Conservation (phyloP, 1,140 invertebrate species). For the Gryllus bimaculatus region DNA sequence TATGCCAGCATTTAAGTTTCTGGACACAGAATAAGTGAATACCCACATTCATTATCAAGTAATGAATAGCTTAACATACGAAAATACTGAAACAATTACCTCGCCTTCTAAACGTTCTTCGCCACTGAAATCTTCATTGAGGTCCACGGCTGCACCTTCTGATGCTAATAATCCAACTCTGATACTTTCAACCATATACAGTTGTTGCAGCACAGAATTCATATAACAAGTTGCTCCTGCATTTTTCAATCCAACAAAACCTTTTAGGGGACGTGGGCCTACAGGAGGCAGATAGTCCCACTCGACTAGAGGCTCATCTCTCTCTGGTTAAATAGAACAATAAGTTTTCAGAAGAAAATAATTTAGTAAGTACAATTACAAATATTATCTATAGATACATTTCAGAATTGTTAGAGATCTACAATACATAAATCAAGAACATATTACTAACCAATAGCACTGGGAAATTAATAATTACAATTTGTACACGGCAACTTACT, state of each 20-base stretch:
- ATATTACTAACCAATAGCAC: neutral
- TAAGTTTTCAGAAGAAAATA: neutral
- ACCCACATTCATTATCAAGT: too few relatives aligned
- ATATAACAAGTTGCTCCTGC: slow-evolving; percentile 98
- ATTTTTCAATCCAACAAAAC: slow-evolving; percentile 96
- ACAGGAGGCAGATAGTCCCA: slow-evolving; percentile 98
- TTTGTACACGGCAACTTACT: too few relatives aligned
- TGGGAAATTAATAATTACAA: neutral
- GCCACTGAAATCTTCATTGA: slow-evolving; percentile 81
- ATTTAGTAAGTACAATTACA: neutral
- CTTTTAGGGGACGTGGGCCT: slow-evolving; percentile 74
- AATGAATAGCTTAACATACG: neutral
- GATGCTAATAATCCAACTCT: slow-evolving; percentile 65
- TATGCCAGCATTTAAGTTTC: too few relatives aligned
- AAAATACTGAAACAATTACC: slow-evolving; percentile 30
- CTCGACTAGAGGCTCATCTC: slow-evolving; percentile 73
- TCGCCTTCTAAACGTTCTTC: slow-evolving; percentile 57
- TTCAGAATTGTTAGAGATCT: neutral
- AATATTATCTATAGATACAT: neutral
- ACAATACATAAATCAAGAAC: neutral
- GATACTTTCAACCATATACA: slow-evolving; percentile 92
- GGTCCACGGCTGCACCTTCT: slow-evolving; percentile 79
- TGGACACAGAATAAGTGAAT: too few relatives aligned
- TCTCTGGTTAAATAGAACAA: slow-evolving; percentile 39
- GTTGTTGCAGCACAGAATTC: slow-evolving; percentile 96